Evolutionary conservation across 2,797 vertebrate species (phyloP).

Genomic region (Acanthopagrus latus): DNA sequence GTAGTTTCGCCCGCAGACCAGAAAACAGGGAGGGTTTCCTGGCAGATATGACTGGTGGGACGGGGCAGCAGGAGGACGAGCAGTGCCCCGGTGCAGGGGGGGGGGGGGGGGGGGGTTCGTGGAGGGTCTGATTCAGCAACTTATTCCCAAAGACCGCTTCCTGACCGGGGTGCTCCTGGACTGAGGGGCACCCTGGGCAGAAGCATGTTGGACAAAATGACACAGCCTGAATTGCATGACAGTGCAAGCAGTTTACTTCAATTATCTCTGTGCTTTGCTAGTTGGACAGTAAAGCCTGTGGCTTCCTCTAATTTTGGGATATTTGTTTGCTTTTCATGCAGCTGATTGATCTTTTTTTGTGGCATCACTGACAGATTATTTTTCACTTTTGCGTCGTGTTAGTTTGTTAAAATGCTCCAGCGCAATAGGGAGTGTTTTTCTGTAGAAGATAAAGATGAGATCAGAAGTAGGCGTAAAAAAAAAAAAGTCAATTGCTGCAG

Average conservation of each 20-base stretch:
- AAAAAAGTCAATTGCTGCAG: no score
- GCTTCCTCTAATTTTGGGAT: neutral
- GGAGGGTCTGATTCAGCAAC: slow-evolving; percentile 81
- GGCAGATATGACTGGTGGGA: slow-evolving; percentile 48
- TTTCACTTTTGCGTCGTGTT: neutral
- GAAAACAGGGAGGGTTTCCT: slow-evolving; percentile 58
- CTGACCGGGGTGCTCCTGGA: slow-evolving; percentile 66
- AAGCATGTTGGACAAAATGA: slow-evolving; percentile 25
- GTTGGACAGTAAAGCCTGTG: slow-evolving; percentile 18
- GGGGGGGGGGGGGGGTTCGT: slow-evolving; percentile 37
- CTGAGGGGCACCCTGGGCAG: slow-evolving; percentile 26
- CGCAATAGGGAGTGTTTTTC: neutral
- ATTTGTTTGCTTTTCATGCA: slow-evolving; percentile 2
- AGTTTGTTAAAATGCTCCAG: slow-evolving; percentile 19
- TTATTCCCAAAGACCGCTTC: slow-evolving; percentile 69
- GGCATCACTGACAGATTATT: neutral
- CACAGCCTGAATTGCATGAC: slow-evolving; percentile 19
- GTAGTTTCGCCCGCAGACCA: slow-evolving; percentile 54
- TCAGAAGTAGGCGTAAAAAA: no score
- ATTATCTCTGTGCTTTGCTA: slow-evolving; percentile 42
- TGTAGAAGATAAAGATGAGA: neutral
- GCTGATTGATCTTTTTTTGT: neutral
- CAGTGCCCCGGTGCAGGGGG: slow-evolving; percentile 30
- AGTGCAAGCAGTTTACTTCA: slow-evolving; percentile 33
- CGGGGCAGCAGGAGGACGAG: slow-evolving; percentile 49